phyloP scores from a whole-genome alignment of 2,797 vertebrate species.

The Enoplosus armatus region DNA sequence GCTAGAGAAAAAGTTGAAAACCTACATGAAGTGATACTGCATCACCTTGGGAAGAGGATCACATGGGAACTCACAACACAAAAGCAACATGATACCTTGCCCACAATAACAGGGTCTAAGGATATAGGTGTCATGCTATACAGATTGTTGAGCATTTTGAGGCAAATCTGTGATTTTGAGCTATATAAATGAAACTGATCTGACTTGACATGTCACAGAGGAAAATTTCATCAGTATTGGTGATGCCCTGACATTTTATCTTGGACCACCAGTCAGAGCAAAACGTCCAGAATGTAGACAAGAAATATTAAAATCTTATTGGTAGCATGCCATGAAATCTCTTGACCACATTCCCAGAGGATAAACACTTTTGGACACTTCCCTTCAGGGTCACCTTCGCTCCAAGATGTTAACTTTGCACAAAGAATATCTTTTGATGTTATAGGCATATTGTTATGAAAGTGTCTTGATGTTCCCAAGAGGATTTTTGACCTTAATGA shows the following conservation, averaged over 20 bases:
- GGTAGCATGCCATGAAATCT: neutral
- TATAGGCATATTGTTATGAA: neutral
- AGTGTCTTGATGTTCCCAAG: neutral
- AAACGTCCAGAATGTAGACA: neutral
- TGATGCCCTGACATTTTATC: neutral
- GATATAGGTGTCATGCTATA: neutral
- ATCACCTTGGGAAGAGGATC: neutral
- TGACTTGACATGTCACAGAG: neutral
- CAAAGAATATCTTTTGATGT: neutral
- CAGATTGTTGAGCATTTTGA: neutral
- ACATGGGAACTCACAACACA: no score
- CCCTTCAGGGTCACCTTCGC: neutral
- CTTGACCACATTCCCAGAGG: neutral
- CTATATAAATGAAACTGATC: neutral
- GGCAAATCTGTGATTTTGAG: neutral
- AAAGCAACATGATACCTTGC: no score
- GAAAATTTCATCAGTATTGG: neutral
- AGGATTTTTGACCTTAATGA: neutral
- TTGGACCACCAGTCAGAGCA: neutral
- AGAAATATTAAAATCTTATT: neutral
- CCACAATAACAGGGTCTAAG: no score
- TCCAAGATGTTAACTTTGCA: neutral
- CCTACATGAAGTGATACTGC: neutral
- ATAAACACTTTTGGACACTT: conserved; percentile 1
- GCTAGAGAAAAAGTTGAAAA: neutral